Conservation (phyloP, 2,797 vertebrate species). For the Anabacerthia variegaticeps region DNA sequence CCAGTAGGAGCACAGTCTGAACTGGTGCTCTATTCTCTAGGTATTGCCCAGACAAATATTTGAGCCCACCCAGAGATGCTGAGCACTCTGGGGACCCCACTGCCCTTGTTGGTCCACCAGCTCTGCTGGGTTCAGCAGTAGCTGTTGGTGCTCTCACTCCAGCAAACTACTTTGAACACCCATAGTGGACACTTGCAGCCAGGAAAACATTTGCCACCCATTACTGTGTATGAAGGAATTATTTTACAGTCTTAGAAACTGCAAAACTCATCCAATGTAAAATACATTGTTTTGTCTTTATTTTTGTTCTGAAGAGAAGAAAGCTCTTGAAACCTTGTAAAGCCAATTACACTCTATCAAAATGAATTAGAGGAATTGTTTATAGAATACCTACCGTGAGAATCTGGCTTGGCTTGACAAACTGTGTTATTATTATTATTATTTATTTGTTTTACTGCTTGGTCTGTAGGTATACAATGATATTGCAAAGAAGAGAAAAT, state of each 20-base stretch:
- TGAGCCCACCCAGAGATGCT: fast-evolving
- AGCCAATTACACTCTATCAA: constrained; percentile 59
- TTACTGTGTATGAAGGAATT: neutral
- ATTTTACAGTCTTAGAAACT: neutral
- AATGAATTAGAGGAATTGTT: constrained; percentile 61
- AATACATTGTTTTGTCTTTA: neutral
- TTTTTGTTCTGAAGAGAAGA: constrained; percentile 18
- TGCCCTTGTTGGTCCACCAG: neutral
- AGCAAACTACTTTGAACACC: neutral
- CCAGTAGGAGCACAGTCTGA: neutral
- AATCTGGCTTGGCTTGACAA: constrained; percentile 64
- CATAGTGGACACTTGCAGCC: neutral
- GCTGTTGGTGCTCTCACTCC: neutral
- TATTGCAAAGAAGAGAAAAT: constrained; percentile 58
- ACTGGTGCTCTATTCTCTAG: neutral
- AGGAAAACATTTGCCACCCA: neutral
- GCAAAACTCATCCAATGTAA: neutral
- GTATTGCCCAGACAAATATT: neutral
- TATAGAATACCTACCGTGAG: constrained; percentile 56
- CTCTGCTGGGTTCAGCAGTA: fast-evolving
- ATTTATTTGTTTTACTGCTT: constrained; percentile 60
- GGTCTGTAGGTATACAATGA: constrained; percentile 52
- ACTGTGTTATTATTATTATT: constrained; percentile 50
- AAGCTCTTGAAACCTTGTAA: constrained; percentile 40
- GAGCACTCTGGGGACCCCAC: neutral